phyloP scores from a whole-genome alignment of 2,888 invertebrate genomes.

The Phyto melanocephala region DNA sequence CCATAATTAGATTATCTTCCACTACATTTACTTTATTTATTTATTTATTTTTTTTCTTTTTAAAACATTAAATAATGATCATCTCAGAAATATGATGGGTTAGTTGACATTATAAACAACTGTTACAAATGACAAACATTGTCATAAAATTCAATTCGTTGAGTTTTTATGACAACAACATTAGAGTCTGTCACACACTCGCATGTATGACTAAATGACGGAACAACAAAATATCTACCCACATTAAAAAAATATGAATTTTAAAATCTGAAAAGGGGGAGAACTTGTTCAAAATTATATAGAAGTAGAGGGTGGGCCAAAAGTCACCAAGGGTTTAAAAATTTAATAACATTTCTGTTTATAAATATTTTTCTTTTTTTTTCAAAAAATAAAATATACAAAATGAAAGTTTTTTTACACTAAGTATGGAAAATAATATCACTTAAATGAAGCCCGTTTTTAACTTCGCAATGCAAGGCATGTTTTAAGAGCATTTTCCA shows the following conservation, averaged over 20 bases:
- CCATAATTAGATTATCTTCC: conserved; percentile 79
- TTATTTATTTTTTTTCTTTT: conserved; percentile 67
- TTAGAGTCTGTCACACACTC: neutral
- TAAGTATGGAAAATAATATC: too few species aligned
- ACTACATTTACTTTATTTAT: conserved; percentile 77
- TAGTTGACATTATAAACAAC: conserved; percentile 58
- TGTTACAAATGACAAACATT: conserved; percentile 55
- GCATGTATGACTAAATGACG: conserved; percentile 27
- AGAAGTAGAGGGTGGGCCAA: too few species aligned
- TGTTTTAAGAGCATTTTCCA: too few species aligned
- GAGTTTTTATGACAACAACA: conserved; percentile 31
- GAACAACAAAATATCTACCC: conserved; percentile 8
- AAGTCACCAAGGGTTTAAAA: too few species aligned
- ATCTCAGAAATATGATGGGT: conserved; percentile 51
- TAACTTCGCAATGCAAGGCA: too few species aligned
- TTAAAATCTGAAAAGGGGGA: neutral
- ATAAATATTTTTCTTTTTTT: too few species aligned
- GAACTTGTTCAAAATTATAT: too few species aligned
- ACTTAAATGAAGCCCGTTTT: too few species aligned
- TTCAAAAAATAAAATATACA: too few species aligned
- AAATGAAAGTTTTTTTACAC: too few species aligned
- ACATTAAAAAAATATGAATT: conserved; percentile 9
- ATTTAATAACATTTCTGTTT: too few species aligned
- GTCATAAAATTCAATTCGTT: conserved; percentile 57
- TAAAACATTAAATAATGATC: conserved; percentile 67